Evolutionary conservation across 2,888 invertebrate species (phyloP).

Genomic region (Leucophenga maculata): DNA sequence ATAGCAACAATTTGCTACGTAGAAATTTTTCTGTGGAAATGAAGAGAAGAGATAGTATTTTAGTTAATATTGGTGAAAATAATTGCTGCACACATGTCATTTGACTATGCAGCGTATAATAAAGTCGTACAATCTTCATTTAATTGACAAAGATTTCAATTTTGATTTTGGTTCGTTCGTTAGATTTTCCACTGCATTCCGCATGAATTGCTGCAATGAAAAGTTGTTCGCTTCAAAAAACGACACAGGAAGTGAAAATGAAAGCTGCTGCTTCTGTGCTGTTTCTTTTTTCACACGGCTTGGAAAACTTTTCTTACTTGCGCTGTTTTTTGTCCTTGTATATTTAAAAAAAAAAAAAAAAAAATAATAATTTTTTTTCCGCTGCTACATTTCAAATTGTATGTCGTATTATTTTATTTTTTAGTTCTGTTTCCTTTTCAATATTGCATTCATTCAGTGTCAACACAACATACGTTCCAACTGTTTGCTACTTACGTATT

Average conservation of each 20-base stretch:
- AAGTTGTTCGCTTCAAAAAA: no score
- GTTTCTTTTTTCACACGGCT: not conserved
- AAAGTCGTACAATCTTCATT: not conserved
- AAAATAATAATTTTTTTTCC: no score
- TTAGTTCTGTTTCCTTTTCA: not conserved
- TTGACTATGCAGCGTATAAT: no score
- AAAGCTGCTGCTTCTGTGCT: slow-evolving; percentile 40
- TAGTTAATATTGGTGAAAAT: not conserved
- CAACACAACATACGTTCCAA: no score
- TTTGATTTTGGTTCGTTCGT: not conserved
- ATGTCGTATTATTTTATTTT: no score
- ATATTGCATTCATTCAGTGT: not conserved
- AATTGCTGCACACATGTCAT: no score
- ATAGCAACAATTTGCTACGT: slow-evolving; percentile 81
- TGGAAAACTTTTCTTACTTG: no score
- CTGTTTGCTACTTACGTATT: slow-evolving; percentile 65
- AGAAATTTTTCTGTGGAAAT: slow-evolving; percentile 82
- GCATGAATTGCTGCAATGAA: not conserved
- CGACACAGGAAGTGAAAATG: slow-evolving; percentile 28
- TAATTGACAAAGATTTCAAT: not conserved
- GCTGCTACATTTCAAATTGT: no score
- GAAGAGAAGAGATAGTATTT: slow-evolving; percentile 34
- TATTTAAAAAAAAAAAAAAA: no score
- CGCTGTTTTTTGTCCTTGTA: slow-evolving; percentile 30
- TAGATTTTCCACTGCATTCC: not conserved